Conservation (phyloP, 2,888 invertebrate genomes). For the Tachystola acroxantha region DNA sequence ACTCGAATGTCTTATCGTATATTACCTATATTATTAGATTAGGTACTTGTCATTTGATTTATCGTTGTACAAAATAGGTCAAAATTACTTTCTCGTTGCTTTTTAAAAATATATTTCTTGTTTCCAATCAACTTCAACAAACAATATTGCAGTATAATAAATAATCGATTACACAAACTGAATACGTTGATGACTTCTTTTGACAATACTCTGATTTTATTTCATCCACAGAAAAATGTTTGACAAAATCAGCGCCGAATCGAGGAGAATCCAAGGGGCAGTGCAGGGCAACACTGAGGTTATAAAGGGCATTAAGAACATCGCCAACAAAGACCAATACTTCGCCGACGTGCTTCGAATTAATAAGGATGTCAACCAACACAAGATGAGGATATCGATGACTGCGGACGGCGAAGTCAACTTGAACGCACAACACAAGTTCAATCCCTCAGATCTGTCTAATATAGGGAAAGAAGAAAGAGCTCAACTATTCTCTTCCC, state of each 20-base stretch:
- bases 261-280: constrained; percentile 64
- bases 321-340: constrained; percentile 74
- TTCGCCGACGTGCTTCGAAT: constrained; percentile 72
- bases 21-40: too few species aligned
- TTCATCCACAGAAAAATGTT: constrained; percentile 74
- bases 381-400: constrained; percentile 69
- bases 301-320: constrained; percentile 70
- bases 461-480: constrained; percentile 47
- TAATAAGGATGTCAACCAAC: constrained; percentile 73
- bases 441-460: constrained; percentile 54
- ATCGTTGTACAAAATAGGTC: too few species aligned
- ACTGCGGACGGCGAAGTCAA: constrained; percentile 63
- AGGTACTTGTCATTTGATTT: too few species aligned
- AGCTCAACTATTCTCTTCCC: constrained; percentile 42
- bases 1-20: too few species aligned
- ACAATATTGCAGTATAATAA: too few species aligned
- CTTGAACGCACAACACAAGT: constrained; percentile 60
- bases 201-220: too few species aligned
- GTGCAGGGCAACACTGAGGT: constrained; percentile 75
- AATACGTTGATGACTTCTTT: too few species aligned
- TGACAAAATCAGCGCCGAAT: constrained; percentile 76
- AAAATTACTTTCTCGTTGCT: too few species aligned
- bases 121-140: too few species aligned
- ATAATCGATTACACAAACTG: too few species aligned
- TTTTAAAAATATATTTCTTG: too few species aligned